Conservation (phyloP, 2,113 vertebrate species). For the Neofelis nebulosa region DNA sequence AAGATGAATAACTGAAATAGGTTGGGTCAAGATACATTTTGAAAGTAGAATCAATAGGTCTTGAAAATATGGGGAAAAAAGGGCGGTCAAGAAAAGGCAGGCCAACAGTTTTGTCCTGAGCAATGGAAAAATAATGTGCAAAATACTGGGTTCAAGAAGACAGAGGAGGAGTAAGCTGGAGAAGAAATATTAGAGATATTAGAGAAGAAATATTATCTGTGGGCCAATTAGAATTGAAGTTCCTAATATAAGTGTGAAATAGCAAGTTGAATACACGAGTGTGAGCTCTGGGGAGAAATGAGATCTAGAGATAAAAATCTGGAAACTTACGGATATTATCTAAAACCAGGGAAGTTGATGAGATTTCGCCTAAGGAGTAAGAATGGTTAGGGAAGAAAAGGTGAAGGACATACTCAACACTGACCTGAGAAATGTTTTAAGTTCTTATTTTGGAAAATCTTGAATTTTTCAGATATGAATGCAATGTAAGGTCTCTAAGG, state of each 20-base stretch:
- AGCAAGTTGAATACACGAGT: not conserved
- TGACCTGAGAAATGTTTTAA: conserved; percentile 15
- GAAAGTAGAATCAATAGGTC: not conserved
- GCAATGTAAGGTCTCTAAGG: not conserved
- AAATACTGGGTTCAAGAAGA: not conserved
- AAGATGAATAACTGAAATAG: not conserved
- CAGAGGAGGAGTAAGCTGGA: not conserved
- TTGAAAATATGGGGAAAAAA: not conserved
- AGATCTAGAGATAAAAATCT: not conserved
- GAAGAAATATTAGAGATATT: not conserved
- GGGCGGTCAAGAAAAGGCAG: not conserved
- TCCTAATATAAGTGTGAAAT: not conserved
- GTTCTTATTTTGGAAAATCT: conserved; percentile 34
- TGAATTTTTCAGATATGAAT: not conserved
- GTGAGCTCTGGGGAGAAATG: not conserved
- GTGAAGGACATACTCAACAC: not conserved
- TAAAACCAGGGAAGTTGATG: not conserved
- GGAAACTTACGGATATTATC: not conserved
- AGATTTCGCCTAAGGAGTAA: not conserved
- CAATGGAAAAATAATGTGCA: not conserved
- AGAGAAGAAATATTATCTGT: not conserved
- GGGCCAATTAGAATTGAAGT: not conserved
- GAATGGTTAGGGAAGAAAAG: not conserved
- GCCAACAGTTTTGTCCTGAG: not conserved
- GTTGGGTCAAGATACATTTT: not conserved